Evolutionary conservation across 2,888 invertebrate species (phyloP), one percentile per base, ranked within the genome.

Genomic region (Drosophila recens): DNA sequence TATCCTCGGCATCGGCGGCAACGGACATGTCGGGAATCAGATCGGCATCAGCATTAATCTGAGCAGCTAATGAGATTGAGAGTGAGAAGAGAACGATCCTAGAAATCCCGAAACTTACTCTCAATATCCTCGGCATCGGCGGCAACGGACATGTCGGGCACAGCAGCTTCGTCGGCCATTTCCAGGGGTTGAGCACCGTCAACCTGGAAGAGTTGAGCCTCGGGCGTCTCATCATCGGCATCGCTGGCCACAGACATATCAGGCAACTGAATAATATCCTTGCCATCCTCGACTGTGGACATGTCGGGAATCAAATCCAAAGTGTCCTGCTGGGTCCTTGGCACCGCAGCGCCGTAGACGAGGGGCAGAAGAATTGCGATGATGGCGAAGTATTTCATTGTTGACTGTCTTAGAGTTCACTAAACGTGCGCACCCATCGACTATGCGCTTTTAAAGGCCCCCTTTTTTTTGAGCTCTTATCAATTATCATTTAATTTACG

Each of bases 301-400:
- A 68, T 77, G 9, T 79, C 78, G 8, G 80, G 79, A 48, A 77
- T 64, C 34, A 76, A 43, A 49, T 76, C 67, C 6, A 56, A 27
- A 34, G 57, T 43, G 10, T 36, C 58, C 17, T 27, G n/a, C 40
- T 49, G 34, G 0, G 46, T 20, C 46, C 43, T 64, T 17, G 73
- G 82, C 27, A 68, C 33, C 5, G 51, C 63, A 13, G 82, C 80
- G 34, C 85, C 82, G 53, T 72, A 84, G 73, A 89, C 89, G 20
- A 89, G 78, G 51, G 84, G 87, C 42, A 84, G 57, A 17, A 84
- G 71, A 20, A 84, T 68, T 5, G 81, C 79, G 48, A 78, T 86
- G 34, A 84, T 53, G 40, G 89, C 73, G 3, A 80, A 46, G 59
- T 72, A 70, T 67, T 87, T 89, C 89, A 84, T 84, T 40, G 68